A percentile compares a stretch with the other conserved stretches of the same genome.
Evolutionary conservation across 2,888 invertebrate genomes (phyloP).

Genomic region (Luffia ferchaultella): DNA sequence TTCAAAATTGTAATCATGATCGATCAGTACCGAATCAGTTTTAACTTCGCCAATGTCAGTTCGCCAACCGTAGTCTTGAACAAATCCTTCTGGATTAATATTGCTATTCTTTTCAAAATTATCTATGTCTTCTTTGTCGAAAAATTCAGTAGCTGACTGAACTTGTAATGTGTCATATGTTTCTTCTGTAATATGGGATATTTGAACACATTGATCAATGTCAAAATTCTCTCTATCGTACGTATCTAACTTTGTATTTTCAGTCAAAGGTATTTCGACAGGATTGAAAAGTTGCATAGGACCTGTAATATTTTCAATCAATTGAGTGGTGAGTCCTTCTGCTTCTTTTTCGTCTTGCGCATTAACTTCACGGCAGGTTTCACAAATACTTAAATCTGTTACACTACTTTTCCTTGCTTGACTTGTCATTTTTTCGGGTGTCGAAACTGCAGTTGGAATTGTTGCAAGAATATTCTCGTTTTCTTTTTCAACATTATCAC

Average conservation of each 20-base stretch:
- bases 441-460: background rate
- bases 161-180: conserved; percentile 41
- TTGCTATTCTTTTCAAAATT: conserved; percentile 13
- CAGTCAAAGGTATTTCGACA: conserved; percentile 34
- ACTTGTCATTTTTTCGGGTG: background rate
- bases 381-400: conserved; percentile 36
- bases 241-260: conserved; percentile 17
- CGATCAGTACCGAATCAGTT: conserved; percentile 7
- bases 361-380: conserved; percentile 43
- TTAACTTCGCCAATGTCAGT: conserved; percentile 11
- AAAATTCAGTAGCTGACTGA: conserved; percentile 34
- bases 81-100: conserved; percentile 4
- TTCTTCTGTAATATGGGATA: conserved; percentile 40
- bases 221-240: conserved; percentile 24
- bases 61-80: conserved; percentile 33
- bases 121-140: conserved; percentile 20
- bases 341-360: conserved; percentile 27
- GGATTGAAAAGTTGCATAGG: conserved; percentile 47
- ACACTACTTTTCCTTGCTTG: background rate
- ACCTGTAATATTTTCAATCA: conserved; percentile 50
- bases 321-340: conserved; percentile 39
- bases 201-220: conserved; percentile 28
- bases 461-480: background rate
- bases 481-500: no score
- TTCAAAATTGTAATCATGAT: conserved; percentile 27